Conservation (phyloP, 2,113 vertebrate species). For the Stegastes partitus region DNA sequence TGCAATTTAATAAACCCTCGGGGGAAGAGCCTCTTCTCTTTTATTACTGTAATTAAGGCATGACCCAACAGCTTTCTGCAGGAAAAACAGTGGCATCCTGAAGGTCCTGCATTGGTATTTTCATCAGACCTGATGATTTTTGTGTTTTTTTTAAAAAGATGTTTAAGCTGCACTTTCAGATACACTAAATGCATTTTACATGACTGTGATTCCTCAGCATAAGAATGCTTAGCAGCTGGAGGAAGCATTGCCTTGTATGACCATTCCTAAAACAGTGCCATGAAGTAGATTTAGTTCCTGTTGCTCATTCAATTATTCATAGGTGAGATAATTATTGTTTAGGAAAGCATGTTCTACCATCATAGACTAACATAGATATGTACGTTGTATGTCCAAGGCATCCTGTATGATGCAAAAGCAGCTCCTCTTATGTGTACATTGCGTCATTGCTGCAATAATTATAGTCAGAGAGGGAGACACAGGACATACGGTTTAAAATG, state of each 20-base stretch:
- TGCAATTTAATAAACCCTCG: not conserved
- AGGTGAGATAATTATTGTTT: not conserved
- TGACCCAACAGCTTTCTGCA: not conserved
- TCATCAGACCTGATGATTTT: constrained; percentile 21
- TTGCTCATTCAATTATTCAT: not conserved
- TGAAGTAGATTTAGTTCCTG: not conserved
- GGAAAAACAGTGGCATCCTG: not conserved
- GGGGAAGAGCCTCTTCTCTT: not conserved
- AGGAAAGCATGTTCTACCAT: not conserved
- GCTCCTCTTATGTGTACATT: constrained; percentile 20
- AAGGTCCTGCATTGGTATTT: constrained; percentile 7
- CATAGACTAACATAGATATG: not conserved
- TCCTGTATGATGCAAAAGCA: not conserved
- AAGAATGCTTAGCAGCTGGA: constrained; percentile 29
- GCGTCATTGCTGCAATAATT: constrained; percentile 48
- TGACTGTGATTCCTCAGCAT: constrained; percentile 42
- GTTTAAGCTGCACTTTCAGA: constrained; percentile 25
- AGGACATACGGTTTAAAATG: constrained; percentile 27
- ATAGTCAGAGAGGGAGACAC: constrained; percentile 21
- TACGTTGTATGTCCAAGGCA: not conserved
- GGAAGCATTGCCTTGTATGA: constrained; percentile 7
- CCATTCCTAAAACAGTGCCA: constrained; percentile 9
- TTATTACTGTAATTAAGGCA: constrained; percentile 26
- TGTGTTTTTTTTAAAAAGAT: constrained; percentile 6
- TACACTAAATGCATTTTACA: not conserved